phyloP scores from a whole-genome alignment of 1,140 invertebrate genomes.

The Lasioglossum albipes region DNA sequence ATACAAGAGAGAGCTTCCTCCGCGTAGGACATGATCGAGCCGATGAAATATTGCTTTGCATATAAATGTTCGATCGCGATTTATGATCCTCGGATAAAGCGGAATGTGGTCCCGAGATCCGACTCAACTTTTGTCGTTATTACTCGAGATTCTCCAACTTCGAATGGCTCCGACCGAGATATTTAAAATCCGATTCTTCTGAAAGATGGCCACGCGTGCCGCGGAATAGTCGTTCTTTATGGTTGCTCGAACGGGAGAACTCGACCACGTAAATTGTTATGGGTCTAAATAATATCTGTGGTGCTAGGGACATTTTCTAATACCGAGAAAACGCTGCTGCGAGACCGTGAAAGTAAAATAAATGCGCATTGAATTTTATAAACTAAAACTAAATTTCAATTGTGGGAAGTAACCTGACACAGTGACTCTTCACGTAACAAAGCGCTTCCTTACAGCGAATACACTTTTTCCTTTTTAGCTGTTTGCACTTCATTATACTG shows the following conservation, averaged over 20 bases:
- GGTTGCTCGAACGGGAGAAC: neutral
- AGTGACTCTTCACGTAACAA: conserved; percentile 61
- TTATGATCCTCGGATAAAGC: conserved; percentile 15
- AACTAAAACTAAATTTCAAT: neutral
- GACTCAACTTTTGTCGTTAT: conserved; percentile 30
- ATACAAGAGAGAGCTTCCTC: neutral
- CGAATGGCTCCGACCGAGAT: conserved; percentile 33
- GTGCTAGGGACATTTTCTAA: too few species aligned
- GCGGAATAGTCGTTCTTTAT: conserved; percentile 19
- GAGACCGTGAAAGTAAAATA: too few species aligned
- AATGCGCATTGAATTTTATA: too few species aligned
- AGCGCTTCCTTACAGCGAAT: conserved; percentile 64
- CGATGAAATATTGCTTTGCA: neutral
- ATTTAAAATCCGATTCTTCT: conserved; percentile 34
- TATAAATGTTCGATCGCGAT: conserved; percentile 1
- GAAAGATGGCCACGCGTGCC: neutral
- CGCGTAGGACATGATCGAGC: neutral
- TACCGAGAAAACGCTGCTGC: too few species aligned
- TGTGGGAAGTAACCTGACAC: neutral
- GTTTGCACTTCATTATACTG: conserved; percentile 74
- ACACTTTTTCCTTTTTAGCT: conserved; percentile 66
- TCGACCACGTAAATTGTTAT: too few species aligned
- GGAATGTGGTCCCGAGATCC: neutral
- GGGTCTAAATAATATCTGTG: too few species aligned
- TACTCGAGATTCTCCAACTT: conserved; percentile 41